phyloP scores from a whole-genome alignment of 1,140 invertebrate genomes.

The Belonocnema kinseyi region DNA sequence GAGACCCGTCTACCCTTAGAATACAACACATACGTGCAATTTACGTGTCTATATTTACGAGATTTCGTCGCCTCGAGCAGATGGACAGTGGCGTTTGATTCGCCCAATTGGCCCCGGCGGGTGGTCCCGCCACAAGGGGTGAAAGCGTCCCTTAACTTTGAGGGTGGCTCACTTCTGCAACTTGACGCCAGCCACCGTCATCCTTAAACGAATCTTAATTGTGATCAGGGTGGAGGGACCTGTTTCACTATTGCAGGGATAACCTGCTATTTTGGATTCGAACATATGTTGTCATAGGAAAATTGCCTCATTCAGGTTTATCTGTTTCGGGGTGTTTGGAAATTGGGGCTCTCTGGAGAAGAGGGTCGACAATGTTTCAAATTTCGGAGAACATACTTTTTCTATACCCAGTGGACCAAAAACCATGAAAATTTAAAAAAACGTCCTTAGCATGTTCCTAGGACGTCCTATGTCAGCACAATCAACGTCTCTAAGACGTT shows the following conservation, averaged over 20 bases:
- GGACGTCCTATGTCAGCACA: too few species aligned
- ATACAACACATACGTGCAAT: slow-evolving; percentile 28
- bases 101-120: slow-evolving; percentile 49
- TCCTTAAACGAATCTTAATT: slow-evolving; percentile 2
- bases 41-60: slow-evolving; percentile 42
- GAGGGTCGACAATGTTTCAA: too few species aligned
- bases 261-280: neutral
- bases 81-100: slow-evolving; percentile 50
- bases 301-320: neutral
- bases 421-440: too few species aligned
- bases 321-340: too few species aligned
- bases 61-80: slow-evolving; percentile 40
- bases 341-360: too few species aligned
- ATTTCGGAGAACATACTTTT: too few species aligned
- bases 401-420: too few species aligned
- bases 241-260: neutral
- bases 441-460: too few species aligned
- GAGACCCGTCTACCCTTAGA: slow-evolving; percentile 7
- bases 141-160: neutral
- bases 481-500: too few species aligned
- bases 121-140: slow-evolving; percentile 37
- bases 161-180: slow-evolving; percentile 36
- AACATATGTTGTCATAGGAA: slow-evolving; percentile 3
- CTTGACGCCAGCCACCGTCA: slow-evolving; percentile 18
- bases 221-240: neutral